These are phyloP conservation scores for Germaria angustata DNA, from an alignment of 2,888 invertebrate genomes.

Conservation along the genomic window DNA sequence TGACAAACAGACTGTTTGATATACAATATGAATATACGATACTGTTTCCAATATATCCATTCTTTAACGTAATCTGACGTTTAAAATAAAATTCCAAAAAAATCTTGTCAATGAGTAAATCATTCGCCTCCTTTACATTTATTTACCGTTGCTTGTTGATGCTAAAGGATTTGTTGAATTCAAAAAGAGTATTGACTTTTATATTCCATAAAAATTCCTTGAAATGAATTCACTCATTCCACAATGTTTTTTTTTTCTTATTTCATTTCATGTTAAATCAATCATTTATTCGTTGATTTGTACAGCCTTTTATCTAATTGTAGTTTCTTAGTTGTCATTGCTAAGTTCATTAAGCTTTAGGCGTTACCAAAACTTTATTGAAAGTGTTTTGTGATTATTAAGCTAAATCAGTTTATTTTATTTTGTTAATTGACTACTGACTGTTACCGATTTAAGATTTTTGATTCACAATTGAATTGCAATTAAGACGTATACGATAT, in stretches of 20 bases:
- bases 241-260: background rate
- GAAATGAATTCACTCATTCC: background rate
- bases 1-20: conserved; percentile 71
- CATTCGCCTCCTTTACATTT: background rate
- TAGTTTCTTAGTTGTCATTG: background rate
- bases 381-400: too few relatives aligned
- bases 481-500: too few relatives aligned
- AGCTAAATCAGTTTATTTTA: too few relatives aligned
- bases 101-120: background rate
- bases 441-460: too few relatives aligned
- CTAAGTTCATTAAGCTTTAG: too few relatives aligned
- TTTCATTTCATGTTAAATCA: conserved; percentile 38
- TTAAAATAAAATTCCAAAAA: background rate
- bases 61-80: background rate
- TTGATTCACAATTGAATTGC: too few relatives aligned
- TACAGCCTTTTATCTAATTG: background rate
- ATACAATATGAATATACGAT: conserved; percentile 67
- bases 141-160: background rate
- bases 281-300: conserved; percentile 7
- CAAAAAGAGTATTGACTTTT: conserved; percentile 8
- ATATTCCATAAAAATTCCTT: background rate
- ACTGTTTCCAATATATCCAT: conserved; percentile 73
- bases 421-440: too few relatives aligned
- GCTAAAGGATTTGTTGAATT: background rate
- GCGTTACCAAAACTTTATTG: too few relatives aligned